phyloP scores from a whole-genome alignment of 2,888 invertebrate species.

The Macrosiphum euphorbiae region DNA sequence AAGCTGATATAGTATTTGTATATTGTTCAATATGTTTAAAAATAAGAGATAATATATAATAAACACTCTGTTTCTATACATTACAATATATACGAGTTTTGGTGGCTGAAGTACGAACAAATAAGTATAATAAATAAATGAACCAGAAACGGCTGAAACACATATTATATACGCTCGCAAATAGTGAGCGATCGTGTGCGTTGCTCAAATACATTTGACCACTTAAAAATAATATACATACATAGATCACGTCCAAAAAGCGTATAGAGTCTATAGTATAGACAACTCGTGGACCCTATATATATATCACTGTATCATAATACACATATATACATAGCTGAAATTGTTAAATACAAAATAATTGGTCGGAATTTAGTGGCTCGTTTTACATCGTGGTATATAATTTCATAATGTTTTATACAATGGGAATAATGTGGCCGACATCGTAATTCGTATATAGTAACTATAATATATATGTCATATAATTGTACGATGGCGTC shows the following conservation, averaged over 20 bases:
- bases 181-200: neutral
- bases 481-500: neutral
- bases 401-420: neutral
- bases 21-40: neutral
- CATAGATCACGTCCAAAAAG: neutral
- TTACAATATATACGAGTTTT: neutral
- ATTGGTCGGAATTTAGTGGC: conserved; percentile 12
- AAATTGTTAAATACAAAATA: conserved; percentile 31
- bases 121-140: neutral
- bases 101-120: neutral
- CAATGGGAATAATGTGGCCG: neutral
- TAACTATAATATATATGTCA: neutral
- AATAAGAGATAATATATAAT: neutral
- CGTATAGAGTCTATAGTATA: too few relatives aligned
- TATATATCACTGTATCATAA: neutral
- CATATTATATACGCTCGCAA: too few relatives aligned
- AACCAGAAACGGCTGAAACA: neutral
- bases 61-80: neutral
- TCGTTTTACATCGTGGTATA: neutral
- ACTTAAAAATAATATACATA: neutral
- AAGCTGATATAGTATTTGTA: neutral
- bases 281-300: neutral
- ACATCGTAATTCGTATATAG: neutral
- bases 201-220: neutral
- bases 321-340: too few relatives aligned